A percentile compares a stretch with the other conserved stretches of the same genome.
Evolutionary conservation across 1,140 invertebrate species (phyloP).

Genomic region (Whitmania pigra): DNA sequence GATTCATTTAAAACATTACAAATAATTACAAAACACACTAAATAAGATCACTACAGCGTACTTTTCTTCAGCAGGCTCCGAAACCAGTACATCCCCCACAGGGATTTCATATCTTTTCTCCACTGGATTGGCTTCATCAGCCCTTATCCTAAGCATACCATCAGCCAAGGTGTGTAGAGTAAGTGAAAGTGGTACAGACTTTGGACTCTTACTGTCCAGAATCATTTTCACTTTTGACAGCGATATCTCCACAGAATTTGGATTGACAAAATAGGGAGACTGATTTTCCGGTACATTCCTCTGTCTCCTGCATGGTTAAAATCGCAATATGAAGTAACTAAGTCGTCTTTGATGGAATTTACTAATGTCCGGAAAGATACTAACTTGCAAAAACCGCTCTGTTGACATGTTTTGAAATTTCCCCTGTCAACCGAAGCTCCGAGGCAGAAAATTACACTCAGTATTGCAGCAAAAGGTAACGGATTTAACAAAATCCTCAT

Average conservation of each 20-base stretch:
- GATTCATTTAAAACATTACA: background rate
- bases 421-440: slow-evolving; percentile 11
- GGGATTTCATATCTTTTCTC: slow-evolving; percentile 59
- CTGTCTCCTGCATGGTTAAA: background rate
- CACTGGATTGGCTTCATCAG: slow-evolving; percentile 70
- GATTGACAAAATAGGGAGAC: background rate
- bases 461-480: too few species aligned
- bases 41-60: slow-evolving; percentile 31
- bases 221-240: slow-evolving; percentile 7
- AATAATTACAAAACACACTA: background rate
- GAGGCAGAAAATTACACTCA: background rate
- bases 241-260: background rate
- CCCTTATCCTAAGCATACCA: slow-evolving; percentile 64
- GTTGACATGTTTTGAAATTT: slow-evolving; percentile 18
- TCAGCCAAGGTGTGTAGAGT: slow-evolving; percentile 59
- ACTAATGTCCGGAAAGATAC: background rate
- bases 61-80: slow-evolving; percentile 56
- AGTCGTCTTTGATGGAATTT: background rate
- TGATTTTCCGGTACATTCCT: background rate
- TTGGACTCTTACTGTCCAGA: slow-evolving; percentile 52
- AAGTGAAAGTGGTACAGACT: slow-evolving; percentile 51
- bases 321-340: background rate
- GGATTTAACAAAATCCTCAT: too few species aligned
- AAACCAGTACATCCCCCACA: slow-evolving; percentile 60
- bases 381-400: slow-evolving; percentile 19